Percentiles rank a stretch among this genome's conserved stretches.
Conservation (phyloP, 2,113 vertebrate species). For the Chiloscyllium plagiosum region DNA sequence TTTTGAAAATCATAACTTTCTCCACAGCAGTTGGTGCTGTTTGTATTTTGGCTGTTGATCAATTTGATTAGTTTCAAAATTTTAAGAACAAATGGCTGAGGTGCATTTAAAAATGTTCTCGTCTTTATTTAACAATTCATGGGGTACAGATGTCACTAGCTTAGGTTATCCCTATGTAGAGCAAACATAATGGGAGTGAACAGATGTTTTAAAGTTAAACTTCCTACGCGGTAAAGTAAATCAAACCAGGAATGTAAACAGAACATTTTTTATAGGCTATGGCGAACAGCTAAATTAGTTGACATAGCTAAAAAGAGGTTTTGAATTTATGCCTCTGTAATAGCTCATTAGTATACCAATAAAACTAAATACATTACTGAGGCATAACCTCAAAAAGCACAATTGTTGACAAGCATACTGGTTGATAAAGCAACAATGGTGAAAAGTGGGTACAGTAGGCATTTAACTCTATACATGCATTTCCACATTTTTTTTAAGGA, state of each 20-base stretch:
- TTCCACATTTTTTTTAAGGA: neutral
- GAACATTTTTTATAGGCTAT: neutral
- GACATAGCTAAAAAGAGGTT: neutral
- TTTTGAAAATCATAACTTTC: neutral
- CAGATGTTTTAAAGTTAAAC: neutral
- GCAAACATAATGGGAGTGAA: neutral
- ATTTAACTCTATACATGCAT: neutral
- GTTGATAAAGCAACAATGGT: neutral
- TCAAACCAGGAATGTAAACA: neutral
- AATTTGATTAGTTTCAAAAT: neutral
- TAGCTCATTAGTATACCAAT: neutral
- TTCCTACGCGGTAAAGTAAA: neutral
- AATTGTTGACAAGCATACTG: neutral
- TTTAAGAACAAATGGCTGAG: neutral
- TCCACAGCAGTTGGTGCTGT: neutral
- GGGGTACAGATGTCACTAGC: neutral
- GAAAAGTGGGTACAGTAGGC: neutral
- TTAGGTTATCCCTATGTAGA: neutral
- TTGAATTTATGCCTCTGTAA: neutral
- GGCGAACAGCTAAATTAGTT: neutral
- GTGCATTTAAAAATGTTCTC: neutral
- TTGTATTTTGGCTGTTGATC: neutral
- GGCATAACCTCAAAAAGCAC: neutral
- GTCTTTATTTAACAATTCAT: neutral
- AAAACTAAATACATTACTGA: neutral